Percentiles rank a stretch among this genome's conserved stretches.
phyloP scores from a whole-genome alignment of 2,888 invertebrate genomes.

The Lycophotia porphyrea region DNA sequence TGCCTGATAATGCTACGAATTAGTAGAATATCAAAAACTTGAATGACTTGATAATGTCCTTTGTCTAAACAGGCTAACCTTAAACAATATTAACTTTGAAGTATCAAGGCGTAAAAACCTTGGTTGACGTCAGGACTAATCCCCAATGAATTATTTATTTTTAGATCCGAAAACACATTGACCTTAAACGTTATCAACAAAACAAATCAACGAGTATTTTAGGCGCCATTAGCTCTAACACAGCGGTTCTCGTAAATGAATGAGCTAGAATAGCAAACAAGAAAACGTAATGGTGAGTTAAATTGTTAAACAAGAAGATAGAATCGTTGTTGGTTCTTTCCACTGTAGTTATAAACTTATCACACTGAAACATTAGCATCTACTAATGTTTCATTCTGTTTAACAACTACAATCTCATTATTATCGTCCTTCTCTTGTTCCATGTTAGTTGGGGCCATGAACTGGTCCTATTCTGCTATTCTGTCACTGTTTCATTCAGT shows the following conservation, averaged over 20 bases:
- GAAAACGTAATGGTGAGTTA: neutral
- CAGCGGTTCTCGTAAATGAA: neutral
- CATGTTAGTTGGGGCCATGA: neutral
- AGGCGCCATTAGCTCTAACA: neutral
- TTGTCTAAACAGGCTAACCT: slow-evolving; percentile 23
- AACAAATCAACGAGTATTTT: slow-evolving; percentile 31
- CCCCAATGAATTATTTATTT: slow-evolving; percentile 52
- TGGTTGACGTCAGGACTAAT: slow-evolving; percentile 55
- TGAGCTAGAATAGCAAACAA: neutral
- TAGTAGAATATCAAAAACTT: neutral
- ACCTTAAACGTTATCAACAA: slow-evolving; percentile 47
- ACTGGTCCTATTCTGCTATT: too few species aligned
- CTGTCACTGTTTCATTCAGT: neutral
- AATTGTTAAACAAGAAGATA: neutral
- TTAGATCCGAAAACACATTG: slow-evolving; percentile 23
- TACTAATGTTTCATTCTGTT: neutral
- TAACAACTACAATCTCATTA: neutral
- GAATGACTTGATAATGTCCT: neutral
- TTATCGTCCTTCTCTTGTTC: neutral
- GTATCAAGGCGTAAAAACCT: slow-evolving; percentile 34
- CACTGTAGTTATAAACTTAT: neutral
- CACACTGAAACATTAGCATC: too few species aligned
- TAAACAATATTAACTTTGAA: slow-evolving; percentile 5
- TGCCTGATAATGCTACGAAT: neutral
- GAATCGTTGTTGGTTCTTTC: neutral